Evolutionary conservation across 2,113 vertebrate species (phyloP).

Genomic region (Labrus mixtus): DNA sequence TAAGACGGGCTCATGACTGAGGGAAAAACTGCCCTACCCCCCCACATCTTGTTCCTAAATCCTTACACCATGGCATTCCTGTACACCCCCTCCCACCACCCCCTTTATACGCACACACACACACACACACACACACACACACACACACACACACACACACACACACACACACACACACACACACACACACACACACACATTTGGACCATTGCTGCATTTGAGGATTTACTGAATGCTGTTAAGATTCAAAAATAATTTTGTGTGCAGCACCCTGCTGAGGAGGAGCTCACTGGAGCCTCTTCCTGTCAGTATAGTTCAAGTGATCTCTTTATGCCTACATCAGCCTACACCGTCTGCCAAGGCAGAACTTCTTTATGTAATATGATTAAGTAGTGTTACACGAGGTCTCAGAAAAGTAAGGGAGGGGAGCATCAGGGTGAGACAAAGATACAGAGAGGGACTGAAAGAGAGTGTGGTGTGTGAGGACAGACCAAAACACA

Average conservation of each 20-base stretch:
- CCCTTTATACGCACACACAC: neutral
- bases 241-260: slow-evolving; percentile 13
- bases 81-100: neutral
- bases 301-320: neutral
- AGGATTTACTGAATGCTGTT: slow-evolving; percentile 7
- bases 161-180: slow-evolving; percentile 3
- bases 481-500: no score
- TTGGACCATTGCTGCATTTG: neutral
- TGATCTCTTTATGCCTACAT: slow-evolving; percentile 1
- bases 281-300: neutral
- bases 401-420: slow-evolving; percentile 4
- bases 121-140: neutral
- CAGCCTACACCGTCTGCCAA: neutral
- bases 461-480: neutral
- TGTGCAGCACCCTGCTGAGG: neutral
- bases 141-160: neutral
- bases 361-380: slow-evolving; percentile 10
- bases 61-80: slow-evolving; percentile 25
- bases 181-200: neutral
- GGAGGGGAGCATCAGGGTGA: slow-evolving; percentile 1
- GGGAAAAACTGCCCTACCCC: slow-evolving; percentile 1
- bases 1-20: slow-evolving; percentile 18
- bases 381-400: slow-evolving; percentile 14
- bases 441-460: neutral
- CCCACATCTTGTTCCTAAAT: slow-evolving; percentile 1